phyloP scores from a whole-genome alignment of 2,888 invertebrate genomes.

The Encarsia formosa region DNA sequence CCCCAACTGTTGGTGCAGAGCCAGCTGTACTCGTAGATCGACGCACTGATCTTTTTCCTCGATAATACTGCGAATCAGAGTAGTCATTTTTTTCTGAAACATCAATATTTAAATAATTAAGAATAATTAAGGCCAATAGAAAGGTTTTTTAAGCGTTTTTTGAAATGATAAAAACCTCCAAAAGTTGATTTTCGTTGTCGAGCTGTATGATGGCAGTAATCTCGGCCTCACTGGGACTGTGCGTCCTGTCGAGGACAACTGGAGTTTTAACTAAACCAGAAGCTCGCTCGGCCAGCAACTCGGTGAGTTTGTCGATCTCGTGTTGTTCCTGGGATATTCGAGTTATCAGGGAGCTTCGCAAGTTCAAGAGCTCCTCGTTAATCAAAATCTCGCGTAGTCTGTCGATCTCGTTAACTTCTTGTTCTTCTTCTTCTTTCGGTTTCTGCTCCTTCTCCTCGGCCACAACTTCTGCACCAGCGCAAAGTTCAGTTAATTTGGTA shows the following conservation, averaged over 20 bases:
- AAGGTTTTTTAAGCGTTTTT: background rate
- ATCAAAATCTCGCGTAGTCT: conserved; percentile 44
- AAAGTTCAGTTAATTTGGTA: too few species aligned
- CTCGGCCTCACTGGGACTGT: conserved; percentile 54
- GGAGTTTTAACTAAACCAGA: conserved; percentile 36
- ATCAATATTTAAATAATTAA: background rate
- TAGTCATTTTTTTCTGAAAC: conserved; percentile 59
- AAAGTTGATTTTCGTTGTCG: conserved; percentile 62
- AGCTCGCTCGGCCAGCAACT: conserved; percentile 37
- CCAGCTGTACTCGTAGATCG: conserved; percentile 66
- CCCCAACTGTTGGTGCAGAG: conserved; percentile 54
- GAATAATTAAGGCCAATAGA: background rate
- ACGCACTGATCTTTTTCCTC: conserved; percentile 70
- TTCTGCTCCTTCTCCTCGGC: too few species aligned
- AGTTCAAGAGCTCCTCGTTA: conserved; percentile 56
- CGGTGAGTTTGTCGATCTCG: conserved; percentile 63
- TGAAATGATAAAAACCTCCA: conserved; percentile 53
- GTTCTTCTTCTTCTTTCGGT: conserved; percentile 26
- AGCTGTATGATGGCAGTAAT: conserved; percentile 53
- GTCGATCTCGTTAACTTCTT: conserved; percentile 39
- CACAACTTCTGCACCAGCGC: too few species aligned
- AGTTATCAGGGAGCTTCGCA: conserved; percentile 66
- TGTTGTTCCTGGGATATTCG: conserved; percentile 70
- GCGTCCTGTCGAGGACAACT: conserved; percentile 30
- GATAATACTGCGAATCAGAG: conserved; percentile 66